Conservation (phyloP, 1,140 invertebrate species). For the Zaprionus ghesquierei region DNA sequence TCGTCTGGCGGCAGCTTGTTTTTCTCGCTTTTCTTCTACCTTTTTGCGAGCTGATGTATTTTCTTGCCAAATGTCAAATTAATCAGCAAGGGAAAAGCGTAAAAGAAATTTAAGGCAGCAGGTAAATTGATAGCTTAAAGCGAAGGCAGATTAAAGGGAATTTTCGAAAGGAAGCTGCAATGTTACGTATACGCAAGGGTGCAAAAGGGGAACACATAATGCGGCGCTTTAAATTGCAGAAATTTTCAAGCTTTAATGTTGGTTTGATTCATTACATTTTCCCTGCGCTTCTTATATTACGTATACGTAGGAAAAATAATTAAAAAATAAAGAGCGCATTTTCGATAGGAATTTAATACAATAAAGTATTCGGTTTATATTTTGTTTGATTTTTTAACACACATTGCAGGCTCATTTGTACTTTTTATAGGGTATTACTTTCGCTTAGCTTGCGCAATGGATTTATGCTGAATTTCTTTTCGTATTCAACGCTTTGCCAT, state of each 20-base stretch:
- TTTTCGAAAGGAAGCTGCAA: not conserved
- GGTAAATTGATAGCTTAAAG: conserved; percentile 1
- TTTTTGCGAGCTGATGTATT: not conserved
- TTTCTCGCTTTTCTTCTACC: not conserved
- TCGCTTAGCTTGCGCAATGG: not conserved
- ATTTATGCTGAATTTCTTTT: not conserved
- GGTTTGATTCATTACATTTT: no score
- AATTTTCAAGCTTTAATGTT: no score
- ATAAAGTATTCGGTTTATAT: not conserved
- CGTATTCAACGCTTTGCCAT: conserved; percentile 9
- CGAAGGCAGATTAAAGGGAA: not conserved
- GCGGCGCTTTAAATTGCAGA: not conserved
- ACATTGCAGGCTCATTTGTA: no score
- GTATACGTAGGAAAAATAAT: not conserved
- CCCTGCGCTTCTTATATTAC: not conserved
- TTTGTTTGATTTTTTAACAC: not conserved
- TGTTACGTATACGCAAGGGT: not conserved
- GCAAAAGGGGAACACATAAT: no score
- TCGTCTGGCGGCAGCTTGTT: not conserved
- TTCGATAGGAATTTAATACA: not conserved
- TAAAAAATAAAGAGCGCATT: not conserved
- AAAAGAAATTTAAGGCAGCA: not conserved
- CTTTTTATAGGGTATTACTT: not conserved
- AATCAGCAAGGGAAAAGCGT: not conserved
- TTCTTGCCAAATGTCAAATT: not conserved